A percentile compares a stretch with the other conserved stretches of the same genome.
Conservation (phyloP, 1,140 invertebrate species). For the Eufriesea mexicana region DNA sequence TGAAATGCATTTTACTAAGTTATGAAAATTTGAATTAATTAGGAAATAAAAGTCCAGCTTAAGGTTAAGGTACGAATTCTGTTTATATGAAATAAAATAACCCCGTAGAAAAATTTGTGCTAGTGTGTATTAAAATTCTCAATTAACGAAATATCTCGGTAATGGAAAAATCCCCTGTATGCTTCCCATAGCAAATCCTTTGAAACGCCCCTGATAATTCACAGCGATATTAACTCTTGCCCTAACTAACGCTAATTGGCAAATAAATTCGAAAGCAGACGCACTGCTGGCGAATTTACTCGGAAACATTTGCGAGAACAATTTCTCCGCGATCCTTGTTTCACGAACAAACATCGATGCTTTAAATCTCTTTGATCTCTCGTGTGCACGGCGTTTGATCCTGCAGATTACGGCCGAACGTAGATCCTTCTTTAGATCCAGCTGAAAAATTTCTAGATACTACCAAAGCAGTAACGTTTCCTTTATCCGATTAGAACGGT, state of each 20-base stretch:
- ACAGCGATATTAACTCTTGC: background rate
- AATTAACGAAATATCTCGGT: background rate
- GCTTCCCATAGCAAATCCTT: background rate
- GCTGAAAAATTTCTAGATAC: background rate
- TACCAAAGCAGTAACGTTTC: background rate
- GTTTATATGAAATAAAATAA: too few species aligned
- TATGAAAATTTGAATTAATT: too few species aligned
- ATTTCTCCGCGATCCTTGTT: background rate
- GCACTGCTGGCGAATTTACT: background rate
- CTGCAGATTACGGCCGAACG: background rate
- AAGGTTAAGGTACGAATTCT: too few species aligned
- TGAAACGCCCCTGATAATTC: background rate
- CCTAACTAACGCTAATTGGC: background rate
- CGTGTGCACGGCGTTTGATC: background rate
- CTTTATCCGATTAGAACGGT: conserved; percentile 14
- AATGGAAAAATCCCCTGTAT: too few species aligned
- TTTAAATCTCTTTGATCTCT: background rate
- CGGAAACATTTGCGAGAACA: background rate
- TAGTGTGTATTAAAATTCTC: too few species aligned
- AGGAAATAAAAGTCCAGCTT: too few species aligned
- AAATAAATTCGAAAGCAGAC: background rate
- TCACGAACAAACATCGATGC: background rate
- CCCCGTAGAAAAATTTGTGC: too few species aligned
- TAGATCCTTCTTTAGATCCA: background rate
- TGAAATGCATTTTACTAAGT: too few species aligned